Base-by-base conservation (phyloP, 2,888 invertebrate genomes). In the Drosophila recens region DNA sequence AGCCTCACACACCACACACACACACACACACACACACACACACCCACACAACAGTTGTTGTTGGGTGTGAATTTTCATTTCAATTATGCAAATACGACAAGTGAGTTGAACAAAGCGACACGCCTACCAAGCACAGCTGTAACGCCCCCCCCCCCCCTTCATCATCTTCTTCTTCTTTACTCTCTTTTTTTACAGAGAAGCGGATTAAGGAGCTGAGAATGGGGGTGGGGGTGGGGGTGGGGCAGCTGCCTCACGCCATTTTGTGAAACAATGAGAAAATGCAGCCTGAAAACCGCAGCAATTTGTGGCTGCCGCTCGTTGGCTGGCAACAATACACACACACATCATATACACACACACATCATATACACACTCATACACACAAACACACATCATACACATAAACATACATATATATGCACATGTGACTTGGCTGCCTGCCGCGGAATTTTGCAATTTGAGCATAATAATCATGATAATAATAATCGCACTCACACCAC, bases 361-460 rank as follows among this genome's bases (percentile, higher is more conserved):
- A 10, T 5, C n/a, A n/a, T n/a, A n/a, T n/a, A n/a, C n/a, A 54
- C 23, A 61, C n/a, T 43, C 36, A 61, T 20, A 27, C 40, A 30
- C 36, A 36, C 13, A 27, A 27, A 43, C 36, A 30, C 30, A 30
- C 46, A 15, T 27, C 27, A 5, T 6, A 27, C 27, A 27, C 27
- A 27, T 17, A 38, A n/a, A 61, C 53, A 61, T 20, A 40, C 30
- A 59, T 20, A 20, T 34, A 36, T 6, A 13, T 20, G 20, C 45
- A 42, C 42, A 46, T 63, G 30, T 20, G 63, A 57, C 40, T 46
- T 52, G 67, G 45, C 53, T 72, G 74, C 51, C 36, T 65, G 79
- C 67, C 79, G 77, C 84, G 87, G 81, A 88, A 87, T 90, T 87
- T 90, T 89, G 89, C 90, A 87, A 90, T 87, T 87, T 90, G 80